Evolutionary conservation across 2,888 invertebrate genomes (phyloP).

Genomic region (Galeruca laticollis): DNA sequence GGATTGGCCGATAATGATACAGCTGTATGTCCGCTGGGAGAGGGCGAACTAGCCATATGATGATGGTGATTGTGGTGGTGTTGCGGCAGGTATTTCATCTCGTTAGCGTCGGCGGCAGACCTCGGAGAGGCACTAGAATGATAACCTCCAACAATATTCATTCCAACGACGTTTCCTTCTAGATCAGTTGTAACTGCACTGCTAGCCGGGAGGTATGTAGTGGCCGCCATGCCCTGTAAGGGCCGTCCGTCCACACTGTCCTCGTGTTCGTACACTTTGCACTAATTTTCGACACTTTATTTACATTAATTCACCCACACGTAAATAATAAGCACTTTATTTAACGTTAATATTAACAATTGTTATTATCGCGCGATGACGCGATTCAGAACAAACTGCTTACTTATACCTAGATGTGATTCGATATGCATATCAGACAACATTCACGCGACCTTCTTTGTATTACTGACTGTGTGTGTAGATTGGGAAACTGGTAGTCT

Average conservation of each 20-base stretch:
- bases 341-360: conserved; percentile 33
- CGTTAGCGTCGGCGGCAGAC: conserved; percentile 87
- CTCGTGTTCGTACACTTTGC: conserved; percentile 62
- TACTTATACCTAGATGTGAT: conserved; percentile 65
- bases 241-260: conserved; percentile 70
- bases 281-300: conserved; percentile 53
- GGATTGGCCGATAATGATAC: conserved; percentile 75
- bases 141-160: conserved; percentile 82
- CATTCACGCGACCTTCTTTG: conserved; percentile 71
- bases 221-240: conserved; percentile 89
- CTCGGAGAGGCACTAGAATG: conserved; percentile 86
- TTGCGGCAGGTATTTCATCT: conserved; percentile 94
- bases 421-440: conserved; percentile 70
- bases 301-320: conserved; percentile 33
- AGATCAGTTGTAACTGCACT: conserved; percentile 78
- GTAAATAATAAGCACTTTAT: conserved; percentile 37
- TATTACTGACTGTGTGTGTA: conserved; percentile 71
- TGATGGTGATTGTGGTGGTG: conserved; percentile 87
- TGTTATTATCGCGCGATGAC: conserved; percentile 47
- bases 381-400: conserved; percentile 46
- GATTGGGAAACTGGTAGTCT: conserved; percentile 53
- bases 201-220: conserved; percentile 90
- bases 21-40: conserved; percentile 72
- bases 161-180: conserved; percentile 79
- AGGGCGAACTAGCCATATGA: conserved; percentile 77